Evolutionary conservation across 2,888 invertebrate genomes (phyloP).

Genomic region (Cephus spinipes): DNA sequence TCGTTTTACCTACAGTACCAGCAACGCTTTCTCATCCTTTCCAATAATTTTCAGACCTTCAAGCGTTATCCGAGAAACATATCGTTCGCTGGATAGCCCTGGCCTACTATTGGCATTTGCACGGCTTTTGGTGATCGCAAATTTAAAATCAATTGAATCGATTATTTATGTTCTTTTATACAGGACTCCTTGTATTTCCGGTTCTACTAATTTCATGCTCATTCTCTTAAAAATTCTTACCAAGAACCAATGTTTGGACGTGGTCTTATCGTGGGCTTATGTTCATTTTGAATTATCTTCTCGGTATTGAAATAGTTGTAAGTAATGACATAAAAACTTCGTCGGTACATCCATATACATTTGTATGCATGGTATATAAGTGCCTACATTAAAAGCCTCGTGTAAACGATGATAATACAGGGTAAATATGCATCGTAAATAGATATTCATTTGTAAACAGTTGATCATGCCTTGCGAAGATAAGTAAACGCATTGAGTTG

Average conservation of each 20-base stretch:
- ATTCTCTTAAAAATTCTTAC: not conserved
- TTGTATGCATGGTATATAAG: not conserved
- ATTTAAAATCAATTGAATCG: not conserved
- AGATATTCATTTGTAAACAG: not conserved
- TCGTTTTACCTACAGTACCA: not conserved
- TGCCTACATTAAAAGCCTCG: not conserved
- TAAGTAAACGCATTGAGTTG: not conserved
- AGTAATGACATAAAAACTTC: not conserved
- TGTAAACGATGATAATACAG: not conserved
- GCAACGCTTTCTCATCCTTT: not conserved
- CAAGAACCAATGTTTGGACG: not conserved
- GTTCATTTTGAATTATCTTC: not conserved
- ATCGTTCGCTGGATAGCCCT: not conserved
- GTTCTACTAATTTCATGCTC: not conserved
- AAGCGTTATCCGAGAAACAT: not conserved
- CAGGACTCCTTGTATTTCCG: not conserved
- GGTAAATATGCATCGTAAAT: slow-evolving; percentile 2
- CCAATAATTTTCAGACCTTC: not conserved
- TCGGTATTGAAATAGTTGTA: not conserved
- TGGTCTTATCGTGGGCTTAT: not conserved
- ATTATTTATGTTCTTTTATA: not conserved
- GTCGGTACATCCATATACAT: not conserved
- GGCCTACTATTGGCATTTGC: not conserved
- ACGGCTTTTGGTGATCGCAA: not conserved
- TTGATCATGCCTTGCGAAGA: not conserved